These are phyloP conservation scores for Anguilla japonica DNA, from an alignment of 2,113 vertebrate species.

Conservation along the genomic window DNA sequence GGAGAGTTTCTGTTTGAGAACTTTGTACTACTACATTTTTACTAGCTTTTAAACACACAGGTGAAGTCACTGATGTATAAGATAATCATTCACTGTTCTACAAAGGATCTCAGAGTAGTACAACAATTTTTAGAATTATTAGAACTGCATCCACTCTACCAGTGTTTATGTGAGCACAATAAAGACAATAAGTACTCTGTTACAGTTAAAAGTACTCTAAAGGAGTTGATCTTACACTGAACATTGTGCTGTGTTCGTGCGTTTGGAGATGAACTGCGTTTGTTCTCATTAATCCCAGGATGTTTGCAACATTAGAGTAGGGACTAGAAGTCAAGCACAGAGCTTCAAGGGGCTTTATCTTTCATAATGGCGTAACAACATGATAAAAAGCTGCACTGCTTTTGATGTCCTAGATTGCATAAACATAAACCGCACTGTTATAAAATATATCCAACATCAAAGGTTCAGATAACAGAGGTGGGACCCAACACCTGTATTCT, in stretches of 20 bases:
- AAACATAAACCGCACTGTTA: slow-evolving; percentile 57
- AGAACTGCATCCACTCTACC: too few species aligned
- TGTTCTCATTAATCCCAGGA: not conserved
- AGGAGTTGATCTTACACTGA: too few species aligned
- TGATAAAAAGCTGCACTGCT: slow-evolving; percentile 33
- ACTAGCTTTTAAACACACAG: not conserved
- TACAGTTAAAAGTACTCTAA: too few species aligned
- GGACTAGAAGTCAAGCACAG: not conserved
- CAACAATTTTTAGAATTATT: not conserved
- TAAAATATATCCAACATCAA: slow-evolving; percentile 52
- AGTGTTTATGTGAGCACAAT: too few species aligned
- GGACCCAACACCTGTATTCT: slow-evolving; percentile 55
- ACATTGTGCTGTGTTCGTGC: not conserved
- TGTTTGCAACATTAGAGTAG: not conserved
- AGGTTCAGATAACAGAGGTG: slow-evolving; percentile 37
- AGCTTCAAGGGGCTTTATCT: slow-evolving; percentile 2
- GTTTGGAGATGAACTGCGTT: not conserved
- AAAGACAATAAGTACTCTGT: too few species aligned
- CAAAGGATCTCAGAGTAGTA: not conserved
- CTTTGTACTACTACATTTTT: too few species aligned
- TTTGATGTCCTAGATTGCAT: slow-evolving; percentile 51
- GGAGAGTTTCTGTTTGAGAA: too few species aligned
- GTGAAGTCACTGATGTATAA: not conserved
- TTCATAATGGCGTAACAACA: not conserved
- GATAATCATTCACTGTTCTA: not conserved